These are phyloP conservation scores for Cantharis nigra DNA, from an alignment of 2,888 invertebrate species.

Conservation along the genomic window DNA sequence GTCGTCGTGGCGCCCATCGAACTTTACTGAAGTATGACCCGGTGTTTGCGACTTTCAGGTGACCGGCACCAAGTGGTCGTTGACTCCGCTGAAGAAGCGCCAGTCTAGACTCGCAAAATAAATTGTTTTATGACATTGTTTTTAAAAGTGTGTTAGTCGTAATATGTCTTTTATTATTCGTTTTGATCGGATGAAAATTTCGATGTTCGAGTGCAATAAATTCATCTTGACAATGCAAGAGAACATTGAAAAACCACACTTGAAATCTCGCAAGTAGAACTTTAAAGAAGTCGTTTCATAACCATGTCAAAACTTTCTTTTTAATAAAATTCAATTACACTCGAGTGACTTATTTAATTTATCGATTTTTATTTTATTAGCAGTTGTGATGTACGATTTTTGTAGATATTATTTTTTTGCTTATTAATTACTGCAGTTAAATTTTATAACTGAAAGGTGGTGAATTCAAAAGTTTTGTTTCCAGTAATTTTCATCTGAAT, in stretches of 20 bases:
- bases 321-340: background rate
- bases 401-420: too few species aligned
- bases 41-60: slow-evolving; percentile 44
- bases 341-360: background rate
- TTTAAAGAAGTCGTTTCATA: background rate
- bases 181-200: background rate
- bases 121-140: slow-evolving; percentile 40
- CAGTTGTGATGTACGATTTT: background rate
- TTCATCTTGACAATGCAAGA: background rate
- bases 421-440: too few species aligned
- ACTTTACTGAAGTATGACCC: slow-evolving; percentile 36
- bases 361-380: background rate
- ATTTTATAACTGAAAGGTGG: too few species aligned
- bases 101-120: slow-evolving; percentile 43
- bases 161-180: background rate
- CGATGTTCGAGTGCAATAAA: background rate
- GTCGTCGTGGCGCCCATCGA: slow-evolving; percentile 30
- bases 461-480: background rate
- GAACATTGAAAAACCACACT: background rate
- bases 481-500: background rate
- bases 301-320: background rate
- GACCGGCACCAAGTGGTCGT: slow-evolving; percentile 44
- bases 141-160: slow-evolving; percentile 32
- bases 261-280: background rate
- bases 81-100: slow-evolving; percentile 43